Base-by-base conservation (phyloP, 2,113 vertebrate species). In the Thalassarche chlororhynchos region DNA sequence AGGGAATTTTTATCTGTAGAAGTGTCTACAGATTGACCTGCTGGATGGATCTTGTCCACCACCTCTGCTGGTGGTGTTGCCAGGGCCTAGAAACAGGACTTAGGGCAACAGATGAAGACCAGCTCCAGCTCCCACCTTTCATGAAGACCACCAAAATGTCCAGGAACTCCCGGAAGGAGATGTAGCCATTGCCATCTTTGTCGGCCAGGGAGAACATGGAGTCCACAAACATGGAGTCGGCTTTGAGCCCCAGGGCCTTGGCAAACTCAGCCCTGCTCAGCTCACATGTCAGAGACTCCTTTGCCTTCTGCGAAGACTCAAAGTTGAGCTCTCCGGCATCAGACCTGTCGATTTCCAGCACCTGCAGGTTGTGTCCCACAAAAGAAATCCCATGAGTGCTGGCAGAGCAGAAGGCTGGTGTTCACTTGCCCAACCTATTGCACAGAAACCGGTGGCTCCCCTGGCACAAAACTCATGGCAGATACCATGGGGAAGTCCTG, bases 191-290 rank as follows among this genome's bases (percentile, higher is more conserved):
- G 83, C 99, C 98, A 0, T 99, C 99, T 96, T 99, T 99, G 97
- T 99, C 99, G 0, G 99, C 99, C 42, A 99, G 94, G 8, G 99
- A 99, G 97, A 99, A 99, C 99, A 99, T 99, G 96, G 99, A 99
- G 54, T 99, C 99, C 90, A 99, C 99, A 83, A 99, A 99, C 77
- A 99, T 97, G 26, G 99, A 99, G 81, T 99, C 97, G 0, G 98
- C 97, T 77, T 99, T 99, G 81, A 99, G 98, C 34, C 99, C 99
- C 42, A 99, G 96, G 2, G 99, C 99, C 29, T 99, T 98, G 0
- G 99, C 99, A 95, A 99, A 99, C 96, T 99, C 99, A 3, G 98
- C 97, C 31, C 99, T 98, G 32, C 99, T 99, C 92, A 99, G 98
- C 95, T 99, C 99, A 40, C 99, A 99, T 1, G 97, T 98, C 26